phyloP scores from a whole-genome alignment of 1,140 invertebrate species.

The Arion vulgaris region DNA sequence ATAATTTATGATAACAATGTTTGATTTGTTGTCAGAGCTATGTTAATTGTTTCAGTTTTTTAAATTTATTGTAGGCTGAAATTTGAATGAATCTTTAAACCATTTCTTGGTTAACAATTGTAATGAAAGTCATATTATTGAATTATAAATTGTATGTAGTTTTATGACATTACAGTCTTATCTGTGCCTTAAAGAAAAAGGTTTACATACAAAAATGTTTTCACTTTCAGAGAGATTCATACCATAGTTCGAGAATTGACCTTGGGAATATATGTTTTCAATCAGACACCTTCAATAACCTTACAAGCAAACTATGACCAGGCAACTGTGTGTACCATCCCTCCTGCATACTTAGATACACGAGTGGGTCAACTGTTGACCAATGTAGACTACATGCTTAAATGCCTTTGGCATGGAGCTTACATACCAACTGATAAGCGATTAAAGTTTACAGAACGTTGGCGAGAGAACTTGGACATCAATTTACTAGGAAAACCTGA shows the following conservation, averaged over 20 bases:
- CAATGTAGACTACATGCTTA: slow-evolving; percentile 72
- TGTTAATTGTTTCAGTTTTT: too few species aligned
- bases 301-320: slow-evolving; percentile 71
- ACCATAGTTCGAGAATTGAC: slow-evolving; percentile 71
- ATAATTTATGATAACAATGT: too few species aligned
- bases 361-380: slow-evolving; percentile 68
- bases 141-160: too few species aligned
- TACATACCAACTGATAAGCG: slow-evolving; percentile 72
- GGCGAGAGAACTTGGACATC: slow-evolving; percentile 68
- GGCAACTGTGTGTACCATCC: slow-evolving; percentile 67
- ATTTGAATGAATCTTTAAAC: too few species aligned
- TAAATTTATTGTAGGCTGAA: too few species aligned
- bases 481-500: slow-evolving; percentile 67
- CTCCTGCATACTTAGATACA: slow-evolving; percentile 72
- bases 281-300: slow-evolving; percentile 68
- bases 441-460: slow-evolving; percentile 71
- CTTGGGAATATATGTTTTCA: slow-evolving; percentile 70
- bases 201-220: not conserved
- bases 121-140: too few species aligned
- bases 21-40: too few species aligned
- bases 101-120: too few species aligned
- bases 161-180: too few species aligned
- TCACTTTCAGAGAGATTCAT: slow-evolving; percentile 64
- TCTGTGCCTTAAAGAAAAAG: not conserved
- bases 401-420: slow-evolving; percentile 71